Evolutionary conservation across 2,797 vertebrate genomes (phyloP).

Genomic region (Gallinago nigripennis): DNA sequence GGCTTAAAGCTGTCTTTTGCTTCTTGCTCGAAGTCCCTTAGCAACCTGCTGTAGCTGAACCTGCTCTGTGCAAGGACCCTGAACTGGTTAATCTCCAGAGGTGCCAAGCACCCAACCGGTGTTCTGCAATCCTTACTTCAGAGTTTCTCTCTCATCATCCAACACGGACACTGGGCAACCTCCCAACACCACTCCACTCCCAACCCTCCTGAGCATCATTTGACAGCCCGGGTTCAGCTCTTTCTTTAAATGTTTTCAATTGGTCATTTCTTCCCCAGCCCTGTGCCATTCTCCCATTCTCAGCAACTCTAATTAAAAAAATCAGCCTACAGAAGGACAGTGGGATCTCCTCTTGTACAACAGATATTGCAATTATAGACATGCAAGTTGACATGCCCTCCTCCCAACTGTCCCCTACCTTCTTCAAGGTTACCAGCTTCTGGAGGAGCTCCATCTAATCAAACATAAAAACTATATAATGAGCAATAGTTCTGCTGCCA

Average conservation of each 20-base stretch:
- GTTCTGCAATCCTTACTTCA: neutral
- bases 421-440: neutral
- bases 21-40: neutral
- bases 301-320: neutral
- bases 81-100: neutral
- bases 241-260: neutral
- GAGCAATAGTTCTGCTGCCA: neutral
- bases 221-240: neutral
- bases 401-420: neutral
- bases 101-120: rapidly evolving
- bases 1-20: neutral
- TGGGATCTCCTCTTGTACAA: neutral
- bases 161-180: neutral
- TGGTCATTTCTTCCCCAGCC: neutral
- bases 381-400: rapidly evolving
- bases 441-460: neutral
- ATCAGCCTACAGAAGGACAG: neutral
- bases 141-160: neutral
- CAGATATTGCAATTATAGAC: neutral
- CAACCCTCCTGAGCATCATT: neutral
- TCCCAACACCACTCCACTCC: neutral
- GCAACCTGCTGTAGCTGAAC: neutral
- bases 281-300: neutral
- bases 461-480: neutral
- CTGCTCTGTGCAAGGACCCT: too few species aligned